Percentiles rank a stretch among this genome's conserved stretches.
Evolutionary conservation across 92 coral and sea anemone species (phyloP).

Genomic region (Montipora capitata): DNA sequence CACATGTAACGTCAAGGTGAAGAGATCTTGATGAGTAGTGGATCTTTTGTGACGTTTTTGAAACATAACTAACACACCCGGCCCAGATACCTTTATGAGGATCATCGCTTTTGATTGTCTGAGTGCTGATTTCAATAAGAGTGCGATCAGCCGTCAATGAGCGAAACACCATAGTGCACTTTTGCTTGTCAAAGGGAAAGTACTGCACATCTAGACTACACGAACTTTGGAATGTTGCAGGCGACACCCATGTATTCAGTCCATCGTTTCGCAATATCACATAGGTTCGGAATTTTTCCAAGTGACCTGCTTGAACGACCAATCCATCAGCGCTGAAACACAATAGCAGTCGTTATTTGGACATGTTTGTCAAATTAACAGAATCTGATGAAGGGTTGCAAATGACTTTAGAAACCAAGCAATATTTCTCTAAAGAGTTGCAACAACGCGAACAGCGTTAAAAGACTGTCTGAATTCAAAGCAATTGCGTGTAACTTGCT

Average conservation of each 20-base stretch:
- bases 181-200: slow-evolving; percentile 74
- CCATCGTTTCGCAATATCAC: slow-evolving; percentile 49
- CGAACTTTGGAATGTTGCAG: slow-evolving; percentile 73
- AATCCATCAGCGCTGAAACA: slow-evolving; percentile 33
- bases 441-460: no score
- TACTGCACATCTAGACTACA: slow-evolving; percentile 59
- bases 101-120: slow-evolving; percentile 10
- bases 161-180: slow-evolving; percentile 64
- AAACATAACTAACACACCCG: no score
- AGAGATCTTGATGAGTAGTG: no score
- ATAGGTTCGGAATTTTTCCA: slow-evolving; percentile 61
- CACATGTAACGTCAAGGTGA: no score
- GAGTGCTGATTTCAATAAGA: slow-evolving; percentile 4
- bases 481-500: no score
- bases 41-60: no score
- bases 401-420: no score
- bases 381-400: no score
- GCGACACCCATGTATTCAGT: slow-evolving; percentile 65
- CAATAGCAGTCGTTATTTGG: neutral
- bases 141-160: slow-evolving; percentile 59
- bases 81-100: slow-evolving; percentile 10
- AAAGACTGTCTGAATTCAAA: no score
- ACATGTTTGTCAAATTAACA: no score
- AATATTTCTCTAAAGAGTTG: no score
- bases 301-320: slow-evolving; percentile 68